Evolutionary conservation across 2,113 vertebrate genomes (phyloP).

Genomic region (Lates calcarifer): DNA sequence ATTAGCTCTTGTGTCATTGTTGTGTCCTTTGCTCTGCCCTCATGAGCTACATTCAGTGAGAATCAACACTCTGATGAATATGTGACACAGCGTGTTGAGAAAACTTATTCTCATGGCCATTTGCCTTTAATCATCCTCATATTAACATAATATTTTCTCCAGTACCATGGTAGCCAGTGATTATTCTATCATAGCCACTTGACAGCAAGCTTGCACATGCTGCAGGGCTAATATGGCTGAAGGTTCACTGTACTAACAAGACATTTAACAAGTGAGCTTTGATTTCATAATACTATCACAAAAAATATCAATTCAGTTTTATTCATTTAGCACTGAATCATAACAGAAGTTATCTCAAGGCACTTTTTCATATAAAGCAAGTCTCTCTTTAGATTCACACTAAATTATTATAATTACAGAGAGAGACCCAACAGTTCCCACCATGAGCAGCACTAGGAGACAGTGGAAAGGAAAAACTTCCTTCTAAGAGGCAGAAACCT

Average conservation of each 20-base stretch:
- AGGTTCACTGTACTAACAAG: conserved; percentile 11
- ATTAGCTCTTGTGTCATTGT: not conserved
- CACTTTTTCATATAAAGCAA: too few species aligned
- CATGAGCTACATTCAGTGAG: not conserved
- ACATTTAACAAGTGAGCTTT: not conserved
- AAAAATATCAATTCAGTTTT: too few species aligned
- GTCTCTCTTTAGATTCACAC: too few species aligned
- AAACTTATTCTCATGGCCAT: not conserved
- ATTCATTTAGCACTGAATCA: too few species aligned
- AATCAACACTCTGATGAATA: not conserved
- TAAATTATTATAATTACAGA: too few species aligned
- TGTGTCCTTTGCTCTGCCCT: conserved; percentile 2
- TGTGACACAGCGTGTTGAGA: not conserved
- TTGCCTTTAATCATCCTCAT: conserved; percentile 20
- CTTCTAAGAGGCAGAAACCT: too few species aligned
- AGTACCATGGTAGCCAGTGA: conserved; percentile 70
- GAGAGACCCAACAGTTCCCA: too few species aligned
- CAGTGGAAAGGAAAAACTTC: too few species aligned
- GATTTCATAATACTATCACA: not conserved
- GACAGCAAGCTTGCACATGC: conserved; percentile 57
- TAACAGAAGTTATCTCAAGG: too few species aligned
- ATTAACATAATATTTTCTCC: conserved; percentile 59
- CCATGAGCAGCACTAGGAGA: too few species aligned
- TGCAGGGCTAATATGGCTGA: conserved; percentile 21
- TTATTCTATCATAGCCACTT: conserved; percentile 56